Conservation (phyloP, 2,113 vertebrate species). For the Hipposideros armiger region DNA sequence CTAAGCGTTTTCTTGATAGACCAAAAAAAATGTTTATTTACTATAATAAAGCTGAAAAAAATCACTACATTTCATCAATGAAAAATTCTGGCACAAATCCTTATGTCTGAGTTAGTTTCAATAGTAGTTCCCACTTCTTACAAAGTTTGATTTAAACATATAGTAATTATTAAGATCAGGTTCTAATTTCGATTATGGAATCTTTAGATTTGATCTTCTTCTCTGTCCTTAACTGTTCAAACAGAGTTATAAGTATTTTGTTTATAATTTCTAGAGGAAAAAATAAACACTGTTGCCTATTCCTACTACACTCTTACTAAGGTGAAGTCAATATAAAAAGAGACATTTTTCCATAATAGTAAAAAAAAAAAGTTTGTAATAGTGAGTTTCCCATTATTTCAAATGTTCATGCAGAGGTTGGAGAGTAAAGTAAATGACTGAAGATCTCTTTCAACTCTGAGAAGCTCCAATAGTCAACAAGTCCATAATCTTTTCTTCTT, state of each 20-base stretch:
- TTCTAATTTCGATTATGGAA: background rate
- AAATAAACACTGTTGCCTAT: background rate
- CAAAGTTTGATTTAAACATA: background rate
- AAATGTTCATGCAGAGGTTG: background rate
- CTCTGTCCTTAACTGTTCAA: conserved; percentile 7
- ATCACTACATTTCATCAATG: background rate
- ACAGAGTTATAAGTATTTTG: background rate
- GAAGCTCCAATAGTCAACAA: background rate
- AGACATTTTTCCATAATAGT: background rate
- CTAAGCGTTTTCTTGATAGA: conserved; percentile 12
- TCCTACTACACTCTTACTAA: background rate
- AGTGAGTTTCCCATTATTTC: background rate
- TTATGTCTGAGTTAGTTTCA: background rate
- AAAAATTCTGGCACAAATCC: background rate
- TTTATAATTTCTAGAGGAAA: conserved; percentile 52
- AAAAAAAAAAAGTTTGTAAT: background rate
- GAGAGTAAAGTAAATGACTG: conserved; percentile 23
- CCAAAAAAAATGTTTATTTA: conserved; percentile 33
- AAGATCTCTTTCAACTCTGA: conserved; percentile 41
- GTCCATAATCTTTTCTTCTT: background rate
- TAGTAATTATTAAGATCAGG: background rate
- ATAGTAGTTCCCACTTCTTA: background rate
- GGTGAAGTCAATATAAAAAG: background rate
- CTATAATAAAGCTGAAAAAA: background rate
- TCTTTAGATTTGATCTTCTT: background rate